Percentiles rank a stretch among this genome's conserved stretches.
Evolutionary conservation across 2,113 vertebrate species (phyloP).

Genomic region (Sorex fumeus): DNA sequence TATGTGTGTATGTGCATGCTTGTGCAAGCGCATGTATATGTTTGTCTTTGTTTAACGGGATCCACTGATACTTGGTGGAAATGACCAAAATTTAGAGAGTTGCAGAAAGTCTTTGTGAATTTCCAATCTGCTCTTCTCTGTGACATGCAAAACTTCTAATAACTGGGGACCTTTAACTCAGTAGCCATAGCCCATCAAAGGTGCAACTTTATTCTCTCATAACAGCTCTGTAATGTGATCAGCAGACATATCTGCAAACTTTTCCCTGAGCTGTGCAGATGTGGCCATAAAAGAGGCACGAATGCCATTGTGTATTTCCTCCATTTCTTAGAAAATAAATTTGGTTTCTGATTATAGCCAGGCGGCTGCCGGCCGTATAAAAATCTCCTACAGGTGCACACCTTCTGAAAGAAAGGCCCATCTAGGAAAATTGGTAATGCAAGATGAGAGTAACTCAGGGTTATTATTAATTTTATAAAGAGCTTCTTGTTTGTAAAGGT

Average conservation of each 20-base stretch:
- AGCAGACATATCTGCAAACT: constrained; percentile 84
- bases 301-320: constrained; percentile 77
- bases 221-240: constrained; percentile 87
- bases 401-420: constrained; percentile 61
- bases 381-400: constrained; percentile 76
- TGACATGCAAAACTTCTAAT: constrained; percentile 85
- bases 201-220: constrained; percentile 84
- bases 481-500: constrained; percentile 54
- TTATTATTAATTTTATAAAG: constrained; percentile 56
- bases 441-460: constrained; percentile 41
- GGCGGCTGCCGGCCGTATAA: constrained; percentile 36
- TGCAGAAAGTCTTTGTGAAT: constrained; percentile 70
- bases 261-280: constrained; percentile 87
- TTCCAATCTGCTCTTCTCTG: constrained; percentile 81
- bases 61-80: constrained; percentile 68
- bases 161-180: constrained; percentile 85
- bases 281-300: constrained; percentile 87
- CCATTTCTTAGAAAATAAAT: constrained; percentile 83
- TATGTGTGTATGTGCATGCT: constrained; percentile 48
- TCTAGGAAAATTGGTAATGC: constrained; percentile 49
- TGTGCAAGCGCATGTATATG: background rate
- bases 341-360: constrained; percentile 71
- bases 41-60: constrained; percentile 74
- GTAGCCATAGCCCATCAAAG: constrained; percentile 84
- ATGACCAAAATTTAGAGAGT: constrained; percentile 60